phyloP scores from a whole-genome alignment of 2,797 vertebrate genomes.

The Poeciliopsis gracilis region DNA sequence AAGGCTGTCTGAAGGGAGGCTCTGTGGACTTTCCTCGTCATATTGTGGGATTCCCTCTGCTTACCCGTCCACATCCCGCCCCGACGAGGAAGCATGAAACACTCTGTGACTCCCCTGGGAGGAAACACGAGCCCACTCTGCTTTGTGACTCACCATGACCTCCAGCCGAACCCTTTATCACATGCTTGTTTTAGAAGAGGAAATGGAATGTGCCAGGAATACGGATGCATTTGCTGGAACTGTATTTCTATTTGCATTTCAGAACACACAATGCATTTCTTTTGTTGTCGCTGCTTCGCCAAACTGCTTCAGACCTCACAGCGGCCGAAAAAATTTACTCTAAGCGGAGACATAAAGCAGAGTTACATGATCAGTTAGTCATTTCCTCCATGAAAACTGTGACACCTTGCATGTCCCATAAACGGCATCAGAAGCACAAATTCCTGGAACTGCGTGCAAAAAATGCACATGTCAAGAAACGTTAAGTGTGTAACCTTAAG shows the following conservation, averaged over 20 bases:
- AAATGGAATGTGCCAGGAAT: conserved; percentile 40
- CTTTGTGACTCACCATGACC: conserved; percentile 69
- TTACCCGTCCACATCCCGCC: conserved; percentile 77
- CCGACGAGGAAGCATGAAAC: conserved; percentile 66
- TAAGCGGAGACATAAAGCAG: neutral
- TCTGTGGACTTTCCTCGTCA: conserved; percentile 66
- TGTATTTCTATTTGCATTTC: conserved; percentile 1
- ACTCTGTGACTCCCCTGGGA: conserved; percentile 48
- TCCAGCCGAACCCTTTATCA: conserved; percentile 61
- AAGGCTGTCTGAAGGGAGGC: conserved; percentile 35
- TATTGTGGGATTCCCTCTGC: conserved; percentile 79
- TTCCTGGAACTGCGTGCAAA: neutral
- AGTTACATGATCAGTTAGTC: neutral
- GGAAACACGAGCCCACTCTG: conserved; percentile 60
- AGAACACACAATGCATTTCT: neutral
- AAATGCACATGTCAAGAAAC: neutral
- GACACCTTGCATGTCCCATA: neutral
- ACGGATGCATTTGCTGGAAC: conserved; percentile 24
- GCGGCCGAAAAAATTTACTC: conserved; percentile 15
- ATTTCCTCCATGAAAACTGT: neutral
- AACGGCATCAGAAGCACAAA: neutral
- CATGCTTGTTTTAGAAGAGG: conserved; percentile 37
- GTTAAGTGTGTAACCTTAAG: neutral
- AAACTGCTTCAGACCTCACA: neutral
- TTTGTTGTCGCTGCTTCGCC: conserved; percentile 1